These are phyloP conservation scores for Tachystola acroxantha DNA, from an alignment of 2,888 invertebrate genomes.

Conservation along the genomic window DNA sequence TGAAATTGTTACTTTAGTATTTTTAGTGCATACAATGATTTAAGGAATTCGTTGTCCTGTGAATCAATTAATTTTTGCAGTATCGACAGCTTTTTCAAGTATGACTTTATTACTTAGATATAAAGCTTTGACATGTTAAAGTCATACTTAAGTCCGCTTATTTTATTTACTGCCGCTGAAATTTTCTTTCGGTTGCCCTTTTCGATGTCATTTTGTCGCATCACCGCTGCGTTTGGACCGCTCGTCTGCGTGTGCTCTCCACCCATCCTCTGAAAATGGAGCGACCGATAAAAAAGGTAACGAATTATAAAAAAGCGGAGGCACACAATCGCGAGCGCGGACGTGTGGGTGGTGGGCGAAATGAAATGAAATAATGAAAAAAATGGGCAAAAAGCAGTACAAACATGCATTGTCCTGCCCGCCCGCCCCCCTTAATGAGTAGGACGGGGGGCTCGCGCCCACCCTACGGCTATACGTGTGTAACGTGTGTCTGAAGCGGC, in stretches of 20 bases:
- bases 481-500: conserved; percentile 61
- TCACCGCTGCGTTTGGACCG: conserved; percentile 24
- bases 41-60: too few species aligned
- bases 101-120: too few species aligned
- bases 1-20: too few species aligned
- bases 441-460: conserved; percentile 32
- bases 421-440: conserved; percentile 67
- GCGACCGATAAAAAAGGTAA: conserved; percentile 78
- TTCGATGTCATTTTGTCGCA: too few species aligned
- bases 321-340: conserved; percentile 75
- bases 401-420: conserved; percentile 76
- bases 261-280: conserved; percentile 76
- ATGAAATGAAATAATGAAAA: conserved; percentile 79
- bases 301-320: conserved; percentile 77
- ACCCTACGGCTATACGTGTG: conserved; percentile 30
- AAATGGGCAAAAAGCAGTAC: conserved; percentile 78
- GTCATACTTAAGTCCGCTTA: too few species aligned
- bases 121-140: too few species aligned
- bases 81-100: too few species aligned
- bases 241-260: conserved; percentile 42
- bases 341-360: conserved; percentile 75
- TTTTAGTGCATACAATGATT: too few species aligned
- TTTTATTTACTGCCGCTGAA: too few species aligned
- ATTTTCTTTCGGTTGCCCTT: too few species aligned
- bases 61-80: too few species aligned